Base-by-base conservation (phyloP, 2,888 invertebrate genomes). In the Thera britannica region DNA sequence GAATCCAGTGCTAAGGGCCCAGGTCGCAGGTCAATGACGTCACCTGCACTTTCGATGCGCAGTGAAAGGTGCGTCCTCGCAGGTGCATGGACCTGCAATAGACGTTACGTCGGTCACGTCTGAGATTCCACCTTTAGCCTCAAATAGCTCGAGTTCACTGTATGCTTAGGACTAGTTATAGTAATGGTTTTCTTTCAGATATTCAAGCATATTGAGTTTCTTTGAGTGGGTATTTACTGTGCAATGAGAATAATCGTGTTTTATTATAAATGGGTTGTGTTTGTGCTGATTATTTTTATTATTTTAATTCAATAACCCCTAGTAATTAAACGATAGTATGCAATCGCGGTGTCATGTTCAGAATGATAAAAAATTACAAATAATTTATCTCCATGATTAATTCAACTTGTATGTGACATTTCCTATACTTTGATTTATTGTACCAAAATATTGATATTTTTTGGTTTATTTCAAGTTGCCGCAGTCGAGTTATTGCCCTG, bases 11-110 rank as follows among this genome's bases (percentile, higher is more conserved):
- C 62, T 64, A 35, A 41, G 57, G 55, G 54, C 12, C 36, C 60
- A 66, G 73, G 74, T 73, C 68, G 62, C 79, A 84, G 91, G 89
- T 89, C 89, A 82, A 81, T 92, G 92, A 89, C 92, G 86, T 90
- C 89, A 90, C 81, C 80, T 90, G 92, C 92, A 92, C 93, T 92
- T 92, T 93, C 93, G 86, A 92, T 68, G 72, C 67, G 85, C 79
- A 91, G 93, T 92, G 93, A 93, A 93, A 93, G 93, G 92, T 82
- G 80, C 88, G 89, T 92, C 91, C 77, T 86, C 74, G 78, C 84
- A 84, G 84, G 83, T 82, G 87, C 86, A 90, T 58, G 55, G 58
- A 65, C 56, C 65, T 70, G 66, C 63, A 66, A 59, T 68, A 67
- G 41, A 62, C 46, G 65, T 54, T 55, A 61, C 68, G 23, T 62